These are phyloP conservation scores for Heliocidaris tuberculata DNA, from an alignment of 35 echinoderm and acorn worm genomes.

Conservation along the genomic window DNA sequence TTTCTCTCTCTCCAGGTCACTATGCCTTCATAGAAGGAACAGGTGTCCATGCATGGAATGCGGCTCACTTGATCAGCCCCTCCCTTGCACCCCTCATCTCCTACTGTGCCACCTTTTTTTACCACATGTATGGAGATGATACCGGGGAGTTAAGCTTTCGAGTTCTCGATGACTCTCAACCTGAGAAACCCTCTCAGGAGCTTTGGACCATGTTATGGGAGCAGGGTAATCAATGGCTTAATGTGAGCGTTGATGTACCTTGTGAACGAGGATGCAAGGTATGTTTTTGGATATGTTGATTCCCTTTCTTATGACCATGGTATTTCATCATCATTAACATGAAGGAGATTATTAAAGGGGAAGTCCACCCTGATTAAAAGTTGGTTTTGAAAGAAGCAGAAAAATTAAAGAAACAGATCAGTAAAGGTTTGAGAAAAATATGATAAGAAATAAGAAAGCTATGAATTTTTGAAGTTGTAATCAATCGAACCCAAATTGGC, in stretches of 20 bases:
- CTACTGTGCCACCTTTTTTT: constrained; percentile 61
- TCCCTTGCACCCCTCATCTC: not conserved
- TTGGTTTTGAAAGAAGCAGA: too few species aligned
- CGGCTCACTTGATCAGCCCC: constrained; percentile 62
- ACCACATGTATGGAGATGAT: constrained; percentile 72
- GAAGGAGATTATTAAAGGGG: too few species aligned
- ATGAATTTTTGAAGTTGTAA: too few species aligned
- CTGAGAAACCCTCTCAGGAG: not conserved
- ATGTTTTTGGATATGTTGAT: not conserved
- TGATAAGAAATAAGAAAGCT: too few species aligned
- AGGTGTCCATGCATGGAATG: constrained; percentile 15
- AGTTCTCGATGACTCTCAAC: constrained; percentile 17
- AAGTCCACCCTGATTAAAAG: too few species aligned
- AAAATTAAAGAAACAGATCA: too few species aligned
- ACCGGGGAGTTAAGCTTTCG: constrained; percentile 55
- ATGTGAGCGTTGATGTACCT: constrained; percentile 26
- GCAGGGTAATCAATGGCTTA: constrained; percentile 71
- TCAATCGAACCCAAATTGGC: too few species aligned
- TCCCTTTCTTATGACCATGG: too few species aligned
- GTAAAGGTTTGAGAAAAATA: too few species aligned
- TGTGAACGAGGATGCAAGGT: constrained; percentile 6
- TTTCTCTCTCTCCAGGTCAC: constrained; percentile 52
- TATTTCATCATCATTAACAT: too few species aligned
- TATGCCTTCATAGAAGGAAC: constrained; percentile 78
- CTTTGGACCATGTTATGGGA: constrained; percentile 60